Evolutionary conservation across 2,888 invertebrate species (phyloP), one percentile per base, ranked within the genome.

Genomic region (Pinctada fucata): DNA sequence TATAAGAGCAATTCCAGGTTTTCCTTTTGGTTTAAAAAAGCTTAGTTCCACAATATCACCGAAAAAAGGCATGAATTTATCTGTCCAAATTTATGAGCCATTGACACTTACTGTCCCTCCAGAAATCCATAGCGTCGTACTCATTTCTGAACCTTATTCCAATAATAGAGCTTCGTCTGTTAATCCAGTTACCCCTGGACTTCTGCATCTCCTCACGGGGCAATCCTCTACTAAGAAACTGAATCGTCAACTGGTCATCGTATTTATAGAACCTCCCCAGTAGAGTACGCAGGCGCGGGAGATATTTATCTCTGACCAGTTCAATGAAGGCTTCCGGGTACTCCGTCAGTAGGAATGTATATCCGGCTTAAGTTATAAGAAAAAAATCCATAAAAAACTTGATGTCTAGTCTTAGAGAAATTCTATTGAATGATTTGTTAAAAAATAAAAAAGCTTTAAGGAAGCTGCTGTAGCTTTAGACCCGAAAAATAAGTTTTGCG

Each of bases 171-270:
- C 70, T 64, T 51, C 31, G 13, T 8, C 63, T 13, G 45, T 64
- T 70, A 10, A 76, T 16, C 76, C 69, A 71, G 70, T n/a, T n/a
- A 16, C 76, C 70, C 13, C 58, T 58, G 6, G 6, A 10, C 58
- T 10, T 13, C 13, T 58, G 8, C 58, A 58, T 13, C 58, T 13
- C 58, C 6, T 10, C 58, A 58, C 58, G 13, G 31, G 31, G 31
- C 31, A 31, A 31, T 31, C 31, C 31, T 31, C 31, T 31, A 31
- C 31, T 31, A 0, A 31, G 31, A 31, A 31, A 31, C 58, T 58
- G 58, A 6, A 58, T 58, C 0, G 58, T 13, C 6, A 58, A 13
- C 58, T 58, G 58, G 13, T 58, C 58, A 58, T 58, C 13, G 58
- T 58, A 13, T 58, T 58, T 58, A 13, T 58, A 6, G 58, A 58